Evolutionary conservation across 1,140 invertebrate species (phyloP).

Genomic region (Paralvinella palmiformis): DNA sequence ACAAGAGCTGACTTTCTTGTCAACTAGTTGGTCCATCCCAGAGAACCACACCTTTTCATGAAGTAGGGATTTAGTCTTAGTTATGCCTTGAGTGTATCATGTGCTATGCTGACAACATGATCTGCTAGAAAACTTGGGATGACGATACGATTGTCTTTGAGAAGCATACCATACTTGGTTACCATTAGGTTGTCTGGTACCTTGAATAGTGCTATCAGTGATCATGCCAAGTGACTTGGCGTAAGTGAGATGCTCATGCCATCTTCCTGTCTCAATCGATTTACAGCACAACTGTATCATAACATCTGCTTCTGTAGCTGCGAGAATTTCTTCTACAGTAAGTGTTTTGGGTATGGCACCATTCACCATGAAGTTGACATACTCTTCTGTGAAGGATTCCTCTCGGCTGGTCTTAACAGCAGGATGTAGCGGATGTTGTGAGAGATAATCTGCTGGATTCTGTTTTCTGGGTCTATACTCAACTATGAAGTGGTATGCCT

Average conservation of each 20-base stretch:
- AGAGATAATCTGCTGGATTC: slow-evolving; percentile 20
- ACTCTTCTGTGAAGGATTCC: neutral
- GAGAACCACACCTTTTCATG: too few species aligned
- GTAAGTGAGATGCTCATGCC: too few species aligned
- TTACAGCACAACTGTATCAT: neutral
- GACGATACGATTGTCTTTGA: too few species aligned
- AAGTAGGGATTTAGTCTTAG: too few species aligned
- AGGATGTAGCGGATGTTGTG: slow-evolving; percentile 5
- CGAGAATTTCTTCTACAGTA: neutral
- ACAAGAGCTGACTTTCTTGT: too few species aligned
- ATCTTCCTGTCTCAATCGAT: neutral
- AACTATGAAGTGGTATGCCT: slow-evolving; percentile 1
- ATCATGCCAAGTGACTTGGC: neutral
- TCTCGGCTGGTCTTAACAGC: neutral
- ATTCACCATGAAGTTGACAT: slow-evolving; percentile 1
- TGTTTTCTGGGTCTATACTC: slow-evolving; percentile 9
- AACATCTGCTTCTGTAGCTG: neutral
- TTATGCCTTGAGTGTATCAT: too few species aligned
- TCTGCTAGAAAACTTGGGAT: too few species aligned
- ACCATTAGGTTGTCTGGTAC: neutral
- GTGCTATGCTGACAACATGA: too few species aligned
- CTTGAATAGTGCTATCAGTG: neutral
- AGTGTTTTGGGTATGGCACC: slow-evolving; percentile 2
- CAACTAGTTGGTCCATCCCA: too few species aligned
- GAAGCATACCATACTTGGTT: too few species aligned